Base-by-base conservation (phyloP, 2,888 invertebrate genomes). In the Melanchra persicariae region DNA sequence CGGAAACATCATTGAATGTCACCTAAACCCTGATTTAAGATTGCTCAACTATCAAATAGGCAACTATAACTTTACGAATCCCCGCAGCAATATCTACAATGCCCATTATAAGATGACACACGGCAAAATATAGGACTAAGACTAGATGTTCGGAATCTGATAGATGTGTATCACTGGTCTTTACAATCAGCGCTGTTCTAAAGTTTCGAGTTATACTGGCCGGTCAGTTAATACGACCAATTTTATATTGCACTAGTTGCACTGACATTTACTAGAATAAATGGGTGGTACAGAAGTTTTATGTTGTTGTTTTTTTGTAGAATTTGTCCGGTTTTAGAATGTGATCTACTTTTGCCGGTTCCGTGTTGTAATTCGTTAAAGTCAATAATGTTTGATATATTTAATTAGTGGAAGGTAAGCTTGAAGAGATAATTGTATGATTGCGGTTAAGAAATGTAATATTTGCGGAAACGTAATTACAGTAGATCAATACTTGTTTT, bases 291-390 rank as follows among this genome's bases (percentile, higher is more conserved):
- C 65, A 68, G 43, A 37, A 79, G 66, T 75, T 71, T 45, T 62
- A 77, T 76, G 76, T 66, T 72, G 63, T 70, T 65, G 65, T 72
- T 83, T 71, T 81, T 77, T 73, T 74, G 62, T 60, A 10, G 15
- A 24, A 69, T 58, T 76, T 81, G 61, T 77, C 79, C 69, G 74
- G 77, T 74, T 77, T 65, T 74, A 74, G 81, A 82, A 82, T 70
- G 69, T 81, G 81, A 74, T 74, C 82, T 83, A 82, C 69, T 83
- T 83, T 52, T 30, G 52, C 64, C 47, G 51, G 71, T 83, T 83
- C 67, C 74, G 72, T 83, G 84, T 82, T 77, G 82, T 68, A 82
- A 81, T 78, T 79, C 79, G 54, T 52, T 54, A 54, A 58, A 60
- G 55, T 75, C 63, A 49, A 43, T 76, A 61, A 76, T 43, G 63